A percentile compares a stretch with the other conserved stretches of the same genome.
phyloP scores from a whole-genome alignment of 1,140 invertebrate genomes.

The Frieseomelitta varia region DNA sequence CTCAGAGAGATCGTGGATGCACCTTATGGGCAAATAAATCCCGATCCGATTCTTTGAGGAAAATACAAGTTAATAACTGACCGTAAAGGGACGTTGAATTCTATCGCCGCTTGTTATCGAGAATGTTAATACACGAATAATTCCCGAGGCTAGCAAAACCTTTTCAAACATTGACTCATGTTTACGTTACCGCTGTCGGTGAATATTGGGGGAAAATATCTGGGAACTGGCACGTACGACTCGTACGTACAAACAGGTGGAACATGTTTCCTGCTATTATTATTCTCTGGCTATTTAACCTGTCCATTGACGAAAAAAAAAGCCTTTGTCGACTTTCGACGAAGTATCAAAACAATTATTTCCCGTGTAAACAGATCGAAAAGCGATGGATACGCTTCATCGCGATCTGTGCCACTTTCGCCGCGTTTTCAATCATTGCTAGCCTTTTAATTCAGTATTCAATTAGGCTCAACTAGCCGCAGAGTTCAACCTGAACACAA shows the following conservation, averaged over 20 bases:
- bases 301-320: not conserved
- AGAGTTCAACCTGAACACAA: not conserved
- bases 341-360: not conserved
- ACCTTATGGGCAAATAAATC: not conserved
- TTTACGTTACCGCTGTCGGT: too few species aligned
- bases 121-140: conserved; percentile 29
- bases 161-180: conserved; percentile 32
- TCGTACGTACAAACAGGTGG: not conserved
- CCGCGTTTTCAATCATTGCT: not conserved
- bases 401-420: conserved; percentile 39
- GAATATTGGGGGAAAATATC: not conserved
- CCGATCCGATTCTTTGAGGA: too few species aligned
- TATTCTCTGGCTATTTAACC: not conserved
- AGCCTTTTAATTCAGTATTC: conserved; percentile 9
- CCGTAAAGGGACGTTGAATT: not conserved
- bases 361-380: not conserved
- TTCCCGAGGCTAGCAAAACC: conserved; percentile 27
- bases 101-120: not conserved
- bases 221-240: too few species aligned
- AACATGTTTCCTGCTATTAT: not conserved
- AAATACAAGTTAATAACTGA: not conserved
- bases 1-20: not conserved
- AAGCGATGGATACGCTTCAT: conserved; percentile 18
- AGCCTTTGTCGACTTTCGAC: not conserved
- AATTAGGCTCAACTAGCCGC: not conserved